These are phyloP conservation scores for Emberiza fucata DNA, from an alignment of 2,113 vertebrate genomes.

Conservation along the genomic window DNA sequence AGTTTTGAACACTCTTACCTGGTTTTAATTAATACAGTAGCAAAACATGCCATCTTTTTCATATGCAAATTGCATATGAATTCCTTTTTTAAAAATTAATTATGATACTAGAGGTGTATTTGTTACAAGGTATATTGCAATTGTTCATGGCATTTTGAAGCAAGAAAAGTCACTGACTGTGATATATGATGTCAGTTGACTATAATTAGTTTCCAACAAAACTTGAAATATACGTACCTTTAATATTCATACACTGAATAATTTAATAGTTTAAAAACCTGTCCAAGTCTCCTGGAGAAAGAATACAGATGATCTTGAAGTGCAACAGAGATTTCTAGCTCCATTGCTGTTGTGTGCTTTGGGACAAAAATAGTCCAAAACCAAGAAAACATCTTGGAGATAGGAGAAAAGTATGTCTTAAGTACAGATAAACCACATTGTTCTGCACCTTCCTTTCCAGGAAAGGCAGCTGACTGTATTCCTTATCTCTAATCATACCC, in stretches of 20 bases:
- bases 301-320: neutral
- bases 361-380: slow-evolving; percentile 17
- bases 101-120: neutral
- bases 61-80: neutral
- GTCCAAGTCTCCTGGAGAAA: neutral
- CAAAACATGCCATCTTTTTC: neutral
- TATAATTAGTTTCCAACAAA: neutral
- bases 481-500: slow-evolving; percentile 8
- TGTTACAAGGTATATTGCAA: neutral
- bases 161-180: neutral
- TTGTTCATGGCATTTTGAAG: neutral
- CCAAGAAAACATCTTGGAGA: slow-evolving; percentile 6
- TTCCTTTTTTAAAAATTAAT: neutral
- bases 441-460: slow-evolving; percentile 53
- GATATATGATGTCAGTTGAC: neutral
- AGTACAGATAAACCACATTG: slow-evolving; percentile 38
- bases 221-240: neutral
- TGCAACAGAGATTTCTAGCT: neutral
- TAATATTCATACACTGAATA: neutral
- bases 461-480: slow-evolving; percentile 19
- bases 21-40: neutral
- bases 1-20: neutral
- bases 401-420: neutral
- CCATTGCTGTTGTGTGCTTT: neutral
- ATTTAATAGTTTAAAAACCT: neutral